phyloP scores from a whole-genome alignment of 2,797 vertebrate genomes.

The Paratrypauchen microcephalus region DNA sequence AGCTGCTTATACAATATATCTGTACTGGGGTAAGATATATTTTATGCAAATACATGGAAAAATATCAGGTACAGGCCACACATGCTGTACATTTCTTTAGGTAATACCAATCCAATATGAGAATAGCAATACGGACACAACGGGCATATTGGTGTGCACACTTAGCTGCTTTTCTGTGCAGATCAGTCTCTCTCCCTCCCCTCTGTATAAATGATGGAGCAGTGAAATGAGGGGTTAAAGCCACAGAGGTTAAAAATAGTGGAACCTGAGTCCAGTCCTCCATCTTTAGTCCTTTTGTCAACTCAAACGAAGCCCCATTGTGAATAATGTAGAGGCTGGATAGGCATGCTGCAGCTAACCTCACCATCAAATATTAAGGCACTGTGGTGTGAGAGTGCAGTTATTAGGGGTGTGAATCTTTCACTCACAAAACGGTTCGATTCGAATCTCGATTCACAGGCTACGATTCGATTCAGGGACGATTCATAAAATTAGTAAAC shows the following conservation, averaged over 20 bases:
- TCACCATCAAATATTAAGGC: conserved; percentile 68
- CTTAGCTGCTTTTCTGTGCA: conserved; percentile 33
- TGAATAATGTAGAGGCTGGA: conserved; percentile 70
- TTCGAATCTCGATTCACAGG: too few species aligned
- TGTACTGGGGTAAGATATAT: too few species aligned
- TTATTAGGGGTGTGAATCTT: too few species aligned
- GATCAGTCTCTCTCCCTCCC: conserved; percentile 31
- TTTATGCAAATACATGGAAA: too few species aligned
- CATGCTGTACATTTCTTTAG: too few species aligned
- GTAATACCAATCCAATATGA: too few species aligned
- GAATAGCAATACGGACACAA: neutral
- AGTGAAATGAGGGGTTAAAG: conserved; percentile 46
- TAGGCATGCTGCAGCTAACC: conserved; percentile 37
- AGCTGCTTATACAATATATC: too few species aligned
- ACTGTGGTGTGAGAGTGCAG: conserved; percentile 39
- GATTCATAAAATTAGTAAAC: too few species aligned
- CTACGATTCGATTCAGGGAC: too few species aligned
- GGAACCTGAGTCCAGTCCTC: conserved; percentile 46
- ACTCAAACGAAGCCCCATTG: conserved; percentile 64
- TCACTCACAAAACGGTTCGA: too few species aligned
- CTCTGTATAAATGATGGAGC: conserved; percentile 62
- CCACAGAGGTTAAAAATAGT: conserved; percentile 55
- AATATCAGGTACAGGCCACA: too few species aligned
- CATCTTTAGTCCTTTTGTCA: conserved; percentile 67
- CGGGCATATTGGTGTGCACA: neutral